phyloP scores from a whole-genome alignment of 2,113 vertebrate species.

The Aramus guarauna region DNA sequence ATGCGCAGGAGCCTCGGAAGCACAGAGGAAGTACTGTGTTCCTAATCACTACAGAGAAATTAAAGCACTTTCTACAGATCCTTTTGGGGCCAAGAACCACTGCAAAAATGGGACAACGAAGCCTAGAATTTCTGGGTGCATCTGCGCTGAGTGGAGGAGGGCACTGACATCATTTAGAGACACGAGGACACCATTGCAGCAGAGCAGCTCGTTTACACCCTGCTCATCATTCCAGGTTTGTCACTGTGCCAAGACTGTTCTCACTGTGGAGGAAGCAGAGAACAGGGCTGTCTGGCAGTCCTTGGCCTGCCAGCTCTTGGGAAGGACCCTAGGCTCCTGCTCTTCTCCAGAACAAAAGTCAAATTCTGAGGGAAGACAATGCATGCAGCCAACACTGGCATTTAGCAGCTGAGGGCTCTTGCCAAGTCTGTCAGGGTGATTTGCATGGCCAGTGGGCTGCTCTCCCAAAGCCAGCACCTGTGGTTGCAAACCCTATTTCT shows the following conservation, averaged over 20 bases:
- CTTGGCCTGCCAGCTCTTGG: neutral
- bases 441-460: accelerated
- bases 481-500: neutral
- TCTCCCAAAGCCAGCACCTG: neutral
- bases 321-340: neutral
- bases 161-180: neutral
- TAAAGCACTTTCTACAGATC: neutral
- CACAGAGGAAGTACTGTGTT: neutral
- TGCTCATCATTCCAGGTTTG: neutral
- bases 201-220: neutral
- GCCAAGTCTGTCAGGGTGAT: neutral
- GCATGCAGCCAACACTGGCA: neutral
- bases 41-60: neutral
- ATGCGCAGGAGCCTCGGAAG: neutral
- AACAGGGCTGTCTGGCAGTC: neutral
- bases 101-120: neutral
- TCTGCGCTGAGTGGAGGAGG: neutral
- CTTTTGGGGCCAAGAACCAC: neutral
- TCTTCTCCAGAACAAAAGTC: neutral
- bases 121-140: neutral
- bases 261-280: neutral
- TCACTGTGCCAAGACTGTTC: neutral
- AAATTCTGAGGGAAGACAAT: neutral
- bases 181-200: neutral
- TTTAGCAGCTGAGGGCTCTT: neutral